Conservation (phyloP, 2,797 vertebrate genomes). For the Thalassophryne amazonica region DNA sequence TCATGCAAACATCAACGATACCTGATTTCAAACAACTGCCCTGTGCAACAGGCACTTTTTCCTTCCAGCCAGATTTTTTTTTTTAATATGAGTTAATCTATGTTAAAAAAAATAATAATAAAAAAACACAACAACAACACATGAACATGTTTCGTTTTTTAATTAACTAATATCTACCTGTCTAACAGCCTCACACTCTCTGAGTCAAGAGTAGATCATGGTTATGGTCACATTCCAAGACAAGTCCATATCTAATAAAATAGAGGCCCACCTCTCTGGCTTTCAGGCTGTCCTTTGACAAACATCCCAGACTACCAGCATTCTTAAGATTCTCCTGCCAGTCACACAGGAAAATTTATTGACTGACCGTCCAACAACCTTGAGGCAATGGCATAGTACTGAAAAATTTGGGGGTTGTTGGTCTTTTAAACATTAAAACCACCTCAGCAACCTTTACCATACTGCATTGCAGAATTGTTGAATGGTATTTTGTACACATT, state of each 20-base stretch:
- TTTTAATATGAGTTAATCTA: background rate
- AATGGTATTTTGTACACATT: too few species aligned
- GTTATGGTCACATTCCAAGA: constrained; percentile 72
- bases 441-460: background rate
- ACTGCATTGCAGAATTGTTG: background rate
- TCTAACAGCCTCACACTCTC: too few species aligned
- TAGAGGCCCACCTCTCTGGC: constrained; percentile 62
- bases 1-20: background rate
- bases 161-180: too few species aligned
- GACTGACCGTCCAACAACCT: constrained; percentile 56
- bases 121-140: too few species aligned
- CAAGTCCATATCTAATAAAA: constrained; percentile 77
- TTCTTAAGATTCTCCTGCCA: constrained; percentile 80
- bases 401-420: background rate
- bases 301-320: constrained; percentile 65
- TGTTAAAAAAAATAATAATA: background rate
- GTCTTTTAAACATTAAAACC: background rate
- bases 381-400: constrained; percentile 23
- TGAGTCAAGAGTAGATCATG: constrained; percentile 48
- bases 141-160: too few species aligned
- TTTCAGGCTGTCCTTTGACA: constrained; percentile 60
- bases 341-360: constrained; percentile 64
- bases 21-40: background rate
- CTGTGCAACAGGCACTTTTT: background rate
- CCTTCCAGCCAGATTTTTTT: background rate